Evolutionary conservation across 2,888 invertebrate genomes (phyloP).

Genomic region (Seira musarum): DNA sequence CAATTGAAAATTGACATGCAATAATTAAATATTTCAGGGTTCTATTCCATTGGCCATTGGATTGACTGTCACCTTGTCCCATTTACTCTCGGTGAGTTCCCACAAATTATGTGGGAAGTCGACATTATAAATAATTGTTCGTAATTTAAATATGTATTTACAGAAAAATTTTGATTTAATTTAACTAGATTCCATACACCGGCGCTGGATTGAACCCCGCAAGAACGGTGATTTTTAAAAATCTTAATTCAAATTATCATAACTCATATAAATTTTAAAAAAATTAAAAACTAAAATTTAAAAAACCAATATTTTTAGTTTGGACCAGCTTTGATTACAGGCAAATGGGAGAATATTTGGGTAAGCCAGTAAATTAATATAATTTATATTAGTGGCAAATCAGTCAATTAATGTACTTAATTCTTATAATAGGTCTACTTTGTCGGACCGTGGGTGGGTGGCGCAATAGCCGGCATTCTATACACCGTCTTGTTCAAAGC

Average conservation of each 20-base stretch:
- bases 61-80: constrained; percentile 87
- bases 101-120: background rate
- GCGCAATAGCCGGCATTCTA: constrained; percentile 75
- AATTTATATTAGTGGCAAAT: background rate
- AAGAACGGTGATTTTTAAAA: too few species aligned
- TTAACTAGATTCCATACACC: constrained; percentile 76
- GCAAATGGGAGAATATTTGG: constrained; percentile 79
- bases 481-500: constrained; percentile 78
- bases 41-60: constrained; percentile 92
- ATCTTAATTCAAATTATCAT: too few species aligned
- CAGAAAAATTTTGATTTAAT: constrained; percentile 6
- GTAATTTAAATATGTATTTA: background rate
- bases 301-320: too few species aligned
- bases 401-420: background rate
- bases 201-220: constrained; percentile 82
- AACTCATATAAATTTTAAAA: too few species aligned
- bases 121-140: too few species aligned
- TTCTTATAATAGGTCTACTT: constrained; percentile 76
- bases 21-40: constrained; percentile 73
- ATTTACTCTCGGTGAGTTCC: constrained; percentile 85
- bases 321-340: constrained; percentile 80
- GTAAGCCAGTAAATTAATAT: constrained; percentile 72
- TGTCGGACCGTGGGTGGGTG: constrained; percentile 78
- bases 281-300: too few species aligned
- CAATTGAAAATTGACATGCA: too few species aligned